Conservation (phyloP, 64 coral and sea anemone genomes). For the Catalaphyllia jardinei region DNA sequence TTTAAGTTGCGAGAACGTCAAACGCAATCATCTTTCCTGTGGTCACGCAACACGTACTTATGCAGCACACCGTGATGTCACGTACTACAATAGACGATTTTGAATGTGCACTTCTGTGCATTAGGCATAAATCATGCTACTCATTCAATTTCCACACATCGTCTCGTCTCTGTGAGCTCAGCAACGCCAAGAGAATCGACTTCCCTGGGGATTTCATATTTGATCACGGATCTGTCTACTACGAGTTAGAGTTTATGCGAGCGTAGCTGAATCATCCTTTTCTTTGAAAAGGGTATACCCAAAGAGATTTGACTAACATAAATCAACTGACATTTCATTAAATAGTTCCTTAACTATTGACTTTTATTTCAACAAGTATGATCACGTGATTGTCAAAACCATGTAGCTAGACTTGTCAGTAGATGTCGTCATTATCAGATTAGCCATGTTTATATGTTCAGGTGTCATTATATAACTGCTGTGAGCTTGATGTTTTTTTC, state of each 20-base stretch:
- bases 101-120: conserved; percentile 17
- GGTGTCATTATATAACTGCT: no score
- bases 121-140: conserved; percentile 23
- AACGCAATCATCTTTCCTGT: not conserved
- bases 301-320: no score
- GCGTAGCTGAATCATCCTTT: no score
- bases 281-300: no score
- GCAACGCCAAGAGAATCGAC: not conserved
- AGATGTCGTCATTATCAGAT: no score
- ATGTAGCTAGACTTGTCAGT: no score
- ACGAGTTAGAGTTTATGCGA: not conserved
- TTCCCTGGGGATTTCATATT: not conserved
- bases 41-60: not conserved
- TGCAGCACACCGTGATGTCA: conserved; percentile 2
- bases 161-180: conserved; percentile 14
- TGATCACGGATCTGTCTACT: not conserved
- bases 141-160: conserved; percentile 29
- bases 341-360: no score
- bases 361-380: no score
- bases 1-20: conserved; percentile 22
- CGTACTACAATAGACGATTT: not conserved
- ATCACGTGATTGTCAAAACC: no score
- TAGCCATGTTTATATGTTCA: no score
- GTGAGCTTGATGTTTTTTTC: no score
- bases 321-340: no score